Conservation (phyloP, 2,113 vertebrate species). For the Caloenas nicobarica region DNA sequence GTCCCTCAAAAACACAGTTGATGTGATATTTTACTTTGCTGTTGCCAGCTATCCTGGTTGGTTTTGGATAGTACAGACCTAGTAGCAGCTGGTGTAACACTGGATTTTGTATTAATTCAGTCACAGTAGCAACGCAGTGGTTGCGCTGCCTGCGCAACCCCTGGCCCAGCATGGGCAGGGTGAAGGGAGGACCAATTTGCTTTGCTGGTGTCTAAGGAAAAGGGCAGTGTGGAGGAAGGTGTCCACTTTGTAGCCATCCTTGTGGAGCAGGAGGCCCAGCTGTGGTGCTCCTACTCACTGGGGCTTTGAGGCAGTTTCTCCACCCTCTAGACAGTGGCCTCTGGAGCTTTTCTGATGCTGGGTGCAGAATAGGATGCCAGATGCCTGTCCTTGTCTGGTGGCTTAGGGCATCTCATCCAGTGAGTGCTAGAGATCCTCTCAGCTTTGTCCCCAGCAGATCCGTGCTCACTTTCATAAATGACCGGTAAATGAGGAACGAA, state of each 20-base stretch:
- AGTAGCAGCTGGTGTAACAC: background rate
- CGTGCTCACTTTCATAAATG: background rate
- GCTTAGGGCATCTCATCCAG: background rate
- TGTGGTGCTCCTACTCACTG: background rate
- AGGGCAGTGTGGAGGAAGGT: background rate
- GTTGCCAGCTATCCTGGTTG: background rate
- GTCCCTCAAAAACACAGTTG: background rate
- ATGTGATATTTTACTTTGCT: background rate
- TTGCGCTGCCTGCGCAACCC: background rate
- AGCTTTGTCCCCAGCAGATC: background rate
- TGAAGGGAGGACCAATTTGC: background rate
- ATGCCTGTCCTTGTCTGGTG: background rate
- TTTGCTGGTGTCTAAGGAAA: background rate
- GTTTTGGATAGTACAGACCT: background rate
- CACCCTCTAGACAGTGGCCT: background rate
- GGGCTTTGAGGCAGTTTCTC: background rate
- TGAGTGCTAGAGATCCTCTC: background rate
- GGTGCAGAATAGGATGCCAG: background rate
- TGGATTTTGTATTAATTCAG: background rate
- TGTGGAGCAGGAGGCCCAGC: background rate
- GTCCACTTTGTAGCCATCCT: background rate
- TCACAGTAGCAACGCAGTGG: background rate
- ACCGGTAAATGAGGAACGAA: background rate
- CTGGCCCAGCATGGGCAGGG: background rate
- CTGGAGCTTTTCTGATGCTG: background rate